Conservation (phyloP, 2,797 vertebrate genomes). For the Myripristis jacobus region DNA sequence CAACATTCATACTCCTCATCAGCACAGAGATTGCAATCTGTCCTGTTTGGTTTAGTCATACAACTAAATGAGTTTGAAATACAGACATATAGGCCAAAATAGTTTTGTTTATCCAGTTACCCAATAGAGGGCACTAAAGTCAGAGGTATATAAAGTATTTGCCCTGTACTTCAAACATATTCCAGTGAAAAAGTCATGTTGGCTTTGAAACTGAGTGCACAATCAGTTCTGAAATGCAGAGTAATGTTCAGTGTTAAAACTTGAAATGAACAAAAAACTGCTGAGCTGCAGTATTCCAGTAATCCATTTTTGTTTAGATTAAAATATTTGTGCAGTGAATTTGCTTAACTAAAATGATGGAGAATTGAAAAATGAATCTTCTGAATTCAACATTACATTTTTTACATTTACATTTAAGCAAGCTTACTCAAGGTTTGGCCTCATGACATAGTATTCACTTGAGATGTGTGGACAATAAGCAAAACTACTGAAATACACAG, state of each 20-base stretch:
- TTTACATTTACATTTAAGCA: not conserved
- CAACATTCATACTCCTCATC: slow-evolving; percentile 6
- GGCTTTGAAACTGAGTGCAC: not conserved
- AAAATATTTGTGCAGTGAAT: too few relatives aligned
- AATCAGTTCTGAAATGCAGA: not conserved
- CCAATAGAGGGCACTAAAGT: slow-evolving; percentile 44
- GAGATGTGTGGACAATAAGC: not conserved
- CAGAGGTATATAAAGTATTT: not conserved
- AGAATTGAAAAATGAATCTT: too few relatives aligned
- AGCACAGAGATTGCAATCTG: not conserved
- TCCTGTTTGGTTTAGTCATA: not conserved
- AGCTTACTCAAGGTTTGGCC: not conserved
- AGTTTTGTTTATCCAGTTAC: slow-evolving; percentile 2
- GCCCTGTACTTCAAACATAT: not conserved
- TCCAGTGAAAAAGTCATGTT: not conserved
- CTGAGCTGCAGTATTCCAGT: too few relatives aligned
- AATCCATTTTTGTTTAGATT: too few relatives aligned
- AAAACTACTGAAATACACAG: not conserved
- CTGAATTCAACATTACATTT: not conserved
- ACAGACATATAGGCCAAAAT: not conserved
- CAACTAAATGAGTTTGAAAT: too few relatives aligned
- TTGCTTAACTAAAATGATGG: too few relatives aligned
- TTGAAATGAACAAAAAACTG: not conserved
- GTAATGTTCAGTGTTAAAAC: not conserved
- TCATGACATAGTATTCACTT: not conserved